phyloP scores from a whole-genome alignment of 2,113 vertebrate genomes.

The Megalops atlanticus region DNA sequence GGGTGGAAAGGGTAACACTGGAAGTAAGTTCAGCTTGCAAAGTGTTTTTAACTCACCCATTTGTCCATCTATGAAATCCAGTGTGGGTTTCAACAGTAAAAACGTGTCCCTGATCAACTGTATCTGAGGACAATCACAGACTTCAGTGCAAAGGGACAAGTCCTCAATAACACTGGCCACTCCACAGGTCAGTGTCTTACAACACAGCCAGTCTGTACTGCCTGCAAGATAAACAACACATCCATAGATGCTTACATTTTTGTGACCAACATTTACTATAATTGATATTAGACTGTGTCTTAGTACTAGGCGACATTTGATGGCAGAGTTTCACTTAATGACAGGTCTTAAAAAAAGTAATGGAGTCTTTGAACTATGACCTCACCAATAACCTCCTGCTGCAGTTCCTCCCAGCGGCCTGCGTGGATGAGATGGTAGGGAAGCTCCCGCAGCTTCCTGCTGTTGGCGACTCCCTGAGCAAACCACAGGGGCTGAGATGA shows the following conservation, averaged over 20 bases:
- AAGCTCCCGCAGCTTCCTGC: constrained; percentile 77
- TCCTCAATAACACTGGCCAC: constrained; percentile 68
- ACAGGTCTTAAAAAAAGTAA: background rate
- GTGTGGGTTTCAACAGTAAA: constrained; percentile 66
- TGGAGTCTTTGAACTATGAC: background rate
- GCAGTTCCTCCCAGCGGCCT: constrained; percentile 67
- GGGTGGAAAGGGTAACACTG: too few species aligned
- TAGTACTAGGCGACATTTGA: background rate
- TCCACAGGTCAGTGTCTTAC: constrained; percentile 66
- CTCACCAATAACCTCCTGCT: constrained; percentile 73
- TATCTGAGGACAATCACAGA: constrained; percentile 65
- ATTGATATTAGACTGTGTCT: background rate
- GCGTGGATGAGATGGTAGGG: constrained; percentile 71
- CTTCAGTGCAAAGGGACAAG: constrained; percentile 66
- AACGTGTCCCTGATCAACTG: constrained; percentile 68
- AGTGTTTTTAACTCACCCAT: constrained; percentile 57
- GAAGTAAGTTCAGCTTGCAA: background rate
- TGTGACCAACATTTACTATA: background rate
- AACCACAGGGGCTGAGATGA: constrained; percentile 80
- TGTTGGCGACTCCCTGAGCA: constrained; percentile 66
- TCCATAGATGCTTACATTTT: background rate
- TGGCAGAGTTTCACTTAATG: background rate
- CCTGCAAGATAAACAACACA: constrained; percentile 58
- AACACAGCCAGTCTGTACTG: constrained; percentile 77
- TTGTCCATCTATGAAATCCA: constrained; percentile 61